Percentiles rank a stretch among this genome's conserved stretches.
Evolutionary conservation across 2,888 invertebrate genomes (phyloP).

Genomic region (Nematopogon swammerdamellus): DNA sequence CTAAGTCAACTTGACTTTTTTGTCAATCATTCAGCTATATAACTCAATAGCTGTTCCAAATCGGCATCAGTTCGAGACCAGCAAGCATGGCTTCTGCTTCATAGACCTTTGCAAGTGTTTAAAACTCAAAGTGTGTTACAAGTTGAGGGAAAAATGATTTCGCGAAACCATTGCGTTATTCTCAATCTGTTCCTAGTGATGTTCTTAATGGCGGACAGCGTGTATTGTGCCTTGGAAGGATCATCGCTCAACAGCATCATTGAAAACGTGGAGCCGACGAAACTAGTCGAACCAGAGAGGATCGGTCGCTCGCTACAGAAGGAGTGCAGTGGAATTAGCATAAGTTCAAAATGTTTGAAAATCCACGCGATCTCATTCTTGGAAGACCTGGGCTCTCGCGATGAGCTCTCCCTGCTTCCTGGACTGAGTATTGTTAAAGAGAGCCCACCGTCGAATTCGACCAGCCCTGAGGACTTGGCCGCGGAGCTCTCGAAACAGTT

Average conservation of each 20-base stretch:
- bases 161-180: slow-evolving; percentile 15
- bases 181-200: slow-evolving; percentile 19
- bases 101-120: not conserved
- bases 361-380: slow-evolving; percentile 74
- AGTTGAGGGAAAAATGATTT: slow-evolving; percentile 29
- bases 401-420: slow-evolving; percentile 66
- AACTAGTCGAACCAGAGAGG: slow-evolving; percentile 21
- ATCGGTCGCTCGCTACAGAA: slow-evolving; percentile 35
- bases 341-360: slow-evolving; percentile 73
- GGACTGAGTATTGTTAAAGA: slow-evolving; percentile 76
- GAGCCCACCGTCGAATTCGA: slow-evolving; percentile 30
- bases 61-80: not conserved
- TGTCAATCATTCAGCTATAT: not conserved
- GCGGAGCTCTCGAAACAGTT: slow-evolving; percentile 71
- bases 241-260: slow-evolving; percentile 22
- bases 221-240: slow-evolving; percentile 29
- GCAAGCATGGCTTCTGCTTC: not conserved
- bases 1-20: not conserved
- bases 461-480: slow-evolving; percentile 60
- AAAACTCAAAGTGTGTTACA: no score
- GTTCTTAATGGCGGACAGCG: slow-evolving; percentile 18
- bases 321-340: slow-evolving; percentile 31
- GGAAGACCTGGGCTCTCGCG: slow-evolving; percentile 68
- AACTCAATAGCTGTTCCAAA: not conserved
- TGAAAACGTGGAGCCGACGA: slow-evolving; percentile 12